A percentile compares a stretch with the other conserved stretches of the same genome.
Evolutionary conservation across 30 jellyfish, hydroid and myxozoan species (phyloP).

Genomic region (Cassiopea andromeda): DNA sequence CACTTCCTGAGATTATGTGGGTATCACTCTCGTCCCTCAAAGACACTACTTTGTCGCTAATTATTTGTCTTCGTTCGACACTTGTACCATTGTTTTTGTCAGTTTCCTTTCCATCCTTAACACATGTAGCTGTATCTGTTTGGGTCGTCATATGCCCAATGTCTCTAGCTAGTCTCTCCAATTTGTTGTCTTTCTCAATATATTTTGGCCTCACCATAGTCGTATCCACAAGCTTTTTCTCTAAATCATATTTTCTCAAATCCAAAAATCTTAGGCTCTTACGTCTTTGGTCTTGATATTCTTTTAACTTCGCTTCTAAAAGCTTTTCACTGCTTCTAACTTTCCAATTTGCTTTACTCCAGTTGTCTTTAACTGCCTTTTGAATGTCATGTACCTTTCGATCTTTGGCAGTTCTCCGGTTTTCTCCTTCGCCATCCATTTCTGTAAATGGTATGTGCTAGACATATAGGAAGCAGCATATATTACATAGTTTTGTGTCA

Average conservation of each 20-base stretch:
- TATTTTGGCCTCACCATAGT: background rate
- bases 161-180: background rate
- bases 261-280: conserved; percentile 17
- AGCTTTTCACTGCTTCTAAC: conserved; percentile 15
- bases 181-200: background rate
- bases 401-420: background rate
- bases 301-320: conserved; percentile 27
- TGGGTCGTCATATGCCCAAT: background rate
- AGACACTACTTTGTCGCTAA: background rate
- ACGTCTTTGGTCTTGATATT: conserved; percentile 24
- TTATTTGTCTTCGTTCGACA: background rate
- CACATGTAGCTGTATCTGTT: background rate
- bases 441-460: background rate
- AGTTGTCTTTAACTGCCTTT: conserved; percentile 31
- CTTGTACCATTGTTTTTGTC: background rate
- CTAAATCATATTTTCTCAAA: conserved; percentile 27
- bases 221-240: background rate
- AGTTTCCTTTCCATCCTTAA: background rate
- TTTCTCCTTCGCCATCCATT: background rate
- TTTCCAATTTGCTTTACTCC: conserved; percentile 40
- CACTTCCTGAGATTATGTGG: background rate
- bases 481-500: no score
- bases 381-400: conserved; percentile 11
- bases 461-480: no score
- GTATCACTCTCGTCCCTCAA: background rate